phyloP scores from a whole-genome alignment of 1,140 invertebrate species.

The Palaemon carinicauda region DNA sequence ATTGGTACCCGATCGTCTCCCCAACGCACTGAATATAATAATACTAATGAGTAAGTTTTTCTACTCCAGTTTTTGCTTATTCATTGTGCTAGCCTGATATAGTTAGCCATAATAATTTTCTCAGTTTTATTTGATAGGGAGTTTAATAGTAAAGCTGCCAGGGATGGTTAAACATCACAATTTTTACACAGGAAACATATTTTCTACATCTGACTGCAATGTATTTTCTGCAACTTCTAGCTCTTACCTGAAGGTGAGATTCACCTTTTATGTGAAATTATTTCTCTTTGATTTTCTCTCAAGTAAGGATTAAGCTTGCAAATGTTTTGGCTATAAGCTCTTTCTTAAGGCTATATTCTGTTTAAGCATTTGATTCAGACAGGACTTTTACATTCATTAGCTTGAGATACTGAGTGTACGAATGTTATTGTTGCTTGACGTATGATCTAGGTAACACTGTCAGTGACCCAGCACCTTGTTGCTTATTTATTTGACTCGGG shows the following conservation, averaged over 20 bases:
- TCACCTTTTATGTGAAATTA: conserved; percentile 25
- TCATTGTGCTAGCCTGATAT: neutral
- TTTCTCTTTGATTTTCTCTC: conserved; percentile 5
- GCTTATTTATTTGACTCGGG: conserved; percentile 7
- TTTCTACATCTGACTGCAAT: conserved; percentile 21
- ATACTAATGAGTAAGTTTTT: conserved; percentile 51
- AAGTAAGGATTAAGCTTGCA: conserved; percentile 48
- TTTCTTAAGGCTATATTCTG: conserved; percentile 34
- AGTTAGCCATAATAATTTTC: conserved; percentile 10
- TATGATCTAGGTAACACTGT: conserved; percentile 37
- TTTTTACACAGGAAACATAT: conserved; percentile 9
- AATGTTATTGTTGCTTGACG: conserved; percentile 45
- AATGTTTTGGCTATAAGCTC: conserved; percentile 31
- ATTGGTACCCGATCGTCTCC: conserved; percentile 37
- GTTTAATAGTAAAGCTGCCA: neutral
- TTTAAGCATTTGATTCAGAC: conserved; percentile 33
- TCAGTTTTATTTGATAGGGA: neutral
- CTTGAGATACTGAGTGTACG: conserved; percentile 39
- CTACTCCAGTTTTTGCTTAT: neutral
- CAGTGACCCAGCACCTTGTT: conserved; percentile 30
- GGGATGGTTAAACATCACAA: conserved; percentile 7
- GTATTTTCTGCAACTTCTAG: conserved; percentile 29
- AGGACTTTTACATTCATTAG: conserved; percentile 21
- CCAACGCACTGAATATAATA: conserved; percentile 45
- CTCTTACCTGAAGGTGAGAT: conserved; percentile 36